Evolutionary conservation across 2,797 vertebrate species (phyloP).

Genomic region (Alosa sapidissima): DNA sequence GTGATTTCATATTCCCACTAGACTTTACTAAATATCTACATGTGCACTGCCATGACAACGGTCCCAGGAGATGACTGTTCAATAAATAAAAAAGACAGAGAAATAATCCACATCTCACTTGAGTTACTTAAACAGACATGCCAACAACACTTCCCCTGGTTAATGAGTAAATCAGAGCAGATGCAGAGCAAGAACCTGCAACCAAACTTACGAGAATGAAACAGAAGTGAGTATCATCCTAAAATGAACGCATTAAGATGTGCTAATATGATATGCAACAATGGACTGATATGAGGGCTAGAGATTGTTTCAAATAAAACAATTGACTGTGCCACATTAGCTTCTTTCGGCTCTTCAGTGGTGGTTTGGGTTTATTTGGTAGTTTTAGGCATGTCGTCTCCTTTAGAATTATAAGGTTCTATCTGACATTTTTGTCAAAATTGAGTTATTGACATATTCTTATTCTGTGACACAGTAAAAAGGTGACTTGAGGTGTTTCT

Average conservation of each 20-base stretch:
- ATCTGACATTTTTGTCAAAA: no score
- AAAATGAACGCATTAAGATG: not conserved
- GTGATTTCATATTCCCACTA: not conserved
- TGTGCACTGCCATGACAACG: not conserved
- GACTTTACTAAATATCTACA: not conserved
- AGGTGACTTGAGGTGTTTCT: no score
- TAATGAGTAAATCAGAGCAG: not conserved
- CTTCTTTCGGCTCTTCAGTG: constrained; percentile 27
- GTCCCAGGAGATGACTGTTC: not conserved
- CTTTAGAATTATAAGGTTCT: no score
- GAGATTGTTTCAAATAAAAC: no score
- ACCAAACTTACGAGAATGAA: not conserved
- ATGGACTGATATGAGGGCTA: not conserved
- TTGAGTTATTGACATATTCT: no score
- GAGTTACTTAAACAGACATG: not conserved
- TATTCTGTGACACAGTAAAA: no score
- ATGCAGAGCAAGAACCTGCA: not conserved
- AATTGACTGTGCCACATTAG: no score
- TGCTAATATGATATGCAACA: not conserved
- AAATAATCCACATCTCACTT: not conserved
- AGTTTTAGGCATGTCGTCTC: not conserved
- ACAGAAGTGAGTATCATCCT: not conserved
- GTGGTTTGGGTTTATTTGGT: constrained; percentile 1
- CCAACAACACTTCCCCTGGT: not conserved
- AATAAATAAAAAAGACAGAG: not conserved